Base-by-base conservation (phyloP, 2,888 invertebrate genomes). In the Theristus sp. region DNA sequence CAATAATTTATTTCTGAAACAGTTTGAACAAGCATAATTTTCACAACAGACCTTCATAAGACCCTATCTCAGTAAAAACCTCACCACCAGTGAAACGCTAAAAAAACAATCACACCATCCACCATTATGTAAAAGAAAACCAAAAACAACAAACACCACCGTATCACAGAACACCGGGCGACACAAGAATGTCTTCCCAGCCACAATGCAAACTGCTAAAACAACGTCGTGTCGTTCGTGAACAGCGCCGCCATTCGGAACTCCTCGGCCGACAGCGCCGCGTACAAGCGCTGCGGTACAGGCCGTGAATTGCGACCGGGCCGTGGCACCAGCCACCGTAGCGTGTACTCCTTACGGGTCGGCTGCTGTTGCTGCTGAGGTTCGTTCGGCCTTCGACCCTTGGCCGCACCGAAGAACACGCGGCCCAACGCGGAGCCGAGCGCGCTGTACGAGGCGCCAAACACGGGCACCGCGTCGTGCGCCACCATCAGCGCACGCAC, bases 261-360 rank as follows among this genome's bases (percentile, higher is more conserved):
- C 24, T 66, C 63, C n/a, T 65, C 65, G 1, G 59, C 31, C 30
- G 61, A 64, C 28, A 69, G 47, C n/a, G 57, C 57, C 1, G 63
- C 68, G 57, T 66, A 69, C 66, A 70, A 65, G 53, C 70, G 61
- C 30, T 70, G 69, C 0, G 66, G 65, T 49, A 65, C 63, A 1
- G 63, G 57, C 6, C 67, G 61, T 17, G 66, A 66, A 1, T 64
- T 63, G 10, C 59, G 60, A 0, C 65, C 63, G 2, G 68, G 69
- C 3, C 67, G 62, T 1, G 67, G 64, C n/a, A 63, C 62, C 13
- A 62, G 58, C 66, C 69, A 68, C 13, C 49, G n/a, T 2, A 58
- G 38, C 2, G 38, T 47, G 29, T 58, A 58, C 29, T 58, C 58
- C 26, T 58, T 58, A 20, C 58, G 17, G 10, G 13, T 13, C n/a